Evolutionary conservation across 2,797 vertebrate species (phyloP).

Genomic region (Sebastolobus alascanus): DNA sequence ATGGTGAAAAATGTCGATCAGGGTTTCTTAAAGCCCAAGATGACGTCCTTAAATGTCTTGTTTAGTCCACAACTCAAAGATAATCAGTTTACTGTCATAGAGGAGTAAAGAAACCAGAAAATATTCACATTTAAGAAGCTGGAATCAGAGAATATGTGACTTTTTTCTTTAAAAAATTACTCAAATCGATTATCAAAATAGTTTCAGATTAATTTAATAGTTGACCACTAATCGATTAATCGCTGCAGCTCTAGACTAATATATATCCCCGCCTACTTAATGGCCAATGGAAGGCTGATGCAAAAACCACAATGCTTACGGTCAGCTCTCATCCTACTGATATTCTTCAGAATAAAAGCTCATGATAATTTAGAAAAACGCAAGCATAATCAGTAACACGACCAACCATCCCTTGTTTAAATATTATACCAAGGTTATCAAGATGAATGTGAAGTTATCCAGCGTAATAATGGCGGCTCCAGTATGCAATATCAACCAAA

Average conservation of each 20-base stretch:
- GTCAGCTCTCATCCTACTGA: background rate
- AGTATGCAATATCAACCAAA: slow-evolving; percentile 1
- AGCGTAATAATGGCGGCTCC: background rate
- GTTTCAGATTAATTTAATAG: too few relatives aligned
- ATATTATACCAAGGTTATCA: background rate
- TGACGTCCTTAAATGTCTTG: too few relatives aligned
- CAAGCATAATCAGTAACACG: background rate
- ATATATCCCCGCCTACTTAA: fast-evolving
- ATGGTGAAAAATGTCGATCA: too few relatives aligned
- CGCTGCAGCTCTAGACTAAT: too few relatives aligned
- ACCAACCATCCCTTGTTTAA: background rate
- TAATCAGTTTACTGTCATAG: fast-evolving
- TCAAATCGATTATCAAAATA: too few relatives aligned
- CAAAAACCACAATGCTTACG: background rate
- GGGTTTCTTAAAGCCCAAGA: too few relatives aligned
- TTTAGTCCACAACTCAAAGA: too few relatives aligned
- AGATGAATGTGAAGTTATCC: background rate
- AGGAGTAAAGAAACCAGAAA: too few relatives aligned
- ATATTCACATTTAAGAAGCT: too few relatives aligned
- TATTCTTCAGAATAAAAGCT: background rate
- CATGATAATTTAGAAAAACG: background rate
- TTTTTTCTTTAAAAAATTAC: too few relatives aligned
- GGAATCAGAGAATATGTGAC: too few relatives aligned
- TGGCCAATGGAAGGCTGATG: background rate
- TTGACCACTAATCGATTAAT: too few relatives aligned